Evolutionary conservation across 2,888 invertebrate species (phyloP).

Genomic region (Ernsta delagoae): DNA sequence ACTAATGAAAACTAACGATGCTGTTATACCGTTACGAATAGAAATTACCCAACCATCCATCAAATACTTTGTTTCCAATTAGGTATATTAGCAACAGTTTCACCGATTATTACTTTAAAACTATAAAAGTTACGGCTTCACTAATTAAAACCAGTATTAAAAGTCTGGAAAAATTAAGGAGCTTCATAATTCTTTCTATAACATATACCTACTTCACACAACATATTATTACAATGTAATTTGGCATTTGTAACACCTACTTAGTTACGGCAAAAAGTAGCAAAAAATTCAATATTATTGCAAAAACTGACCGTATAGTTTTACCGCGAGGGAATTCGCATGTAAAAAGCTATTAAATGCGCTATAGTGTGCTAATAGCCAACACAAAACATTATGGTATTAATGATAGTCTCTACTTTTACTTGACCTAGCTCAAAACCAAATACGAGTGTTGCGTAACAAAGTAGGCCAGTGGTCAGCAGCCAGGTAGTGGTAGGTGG

Average conservation of each 20-base stretch:
- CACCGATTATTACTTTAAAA: slow-evolving; percentile 7
- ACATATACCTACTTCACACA: too few relatives aligned
- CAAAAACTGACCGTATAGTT: neutral
- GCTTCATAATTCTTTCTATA: neutral
- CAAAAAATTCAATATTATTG: neutral
- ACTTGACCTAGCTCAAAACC: slow-evolving; percentile 61
- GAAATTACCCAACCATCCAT: slow-evolving; percentile 17
- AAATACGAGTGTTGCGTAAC: slow-evolving; percentile 53
- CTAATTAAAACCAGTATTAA: neutral
- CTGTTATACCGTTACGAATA: slow-evolving; percentile 12
- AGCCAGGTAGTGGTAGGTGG: too few relatives aligned
- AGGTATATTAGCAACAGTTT: slow-evolving; percentile 5
- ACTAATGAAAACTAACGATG: slow-evolving; percentile 27
- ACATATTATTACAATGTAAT: too few relatives aligned
- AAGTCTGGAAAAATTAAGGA: neutral
- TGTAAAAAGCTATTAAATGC: slow-evolving; percentile 3
- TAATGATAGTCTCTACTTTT: slow-evolving; percentile 55
- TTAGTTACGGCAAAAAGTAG: too few relatives aligned
- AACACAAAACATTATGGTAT: slow-evolving; percentile 49
- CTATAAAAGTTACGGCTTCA: neutral
- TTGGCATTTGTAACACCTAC: too few relatives aligned
- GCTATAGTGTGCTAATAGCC: slow-evolving; percentile 29
- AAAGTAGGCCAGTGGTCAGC: slow-evolving; percentile 48
- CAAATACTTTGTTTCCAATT: slow-evolving; percentile 20
- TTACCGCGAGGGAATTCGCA: too few relatives aligned